phyloP scores from a whole-genome alignment of 1,140 invertebrate species.

The Papilio glaucus region DNA sequence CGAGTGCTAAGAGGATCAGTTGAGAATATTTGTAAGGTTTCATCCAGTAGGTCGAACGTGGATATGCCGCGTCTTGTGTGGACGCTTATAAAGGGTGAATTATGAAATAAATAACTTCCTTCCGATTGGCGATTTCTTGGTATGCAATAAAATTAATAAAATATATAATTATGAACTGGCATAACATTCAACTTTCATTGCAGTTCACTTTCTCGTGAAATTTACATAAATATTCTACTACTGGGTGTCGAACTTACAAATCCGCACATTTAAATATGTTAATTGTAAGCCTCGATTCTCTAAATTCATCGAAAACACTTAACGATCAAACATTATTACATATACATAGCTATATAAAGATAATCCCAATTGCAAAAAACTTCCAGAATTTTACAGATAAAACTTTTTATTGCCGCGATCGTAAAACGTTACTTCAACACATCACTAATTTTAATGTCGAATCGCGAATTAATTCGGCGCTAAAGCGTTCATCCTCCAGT shows the following conservation, averaged over 20 bases:
- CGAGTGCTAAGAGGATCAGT: background rate
- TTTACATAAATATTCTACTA: background rate
- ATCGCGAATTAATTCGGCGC: constrained; percentile 31
- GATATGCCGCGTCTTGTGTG: background rate
- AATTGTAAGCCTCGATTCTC: background rate
- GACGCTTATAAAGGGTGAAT: background rate
- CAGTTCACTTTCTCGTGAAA: background rate
- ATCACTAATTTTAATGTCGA: constrained; percentile 35
- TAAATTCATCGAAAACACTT: background rate
- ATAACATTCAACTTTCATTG: no score
- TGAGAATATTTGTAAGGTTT: constrained; percentile 22
- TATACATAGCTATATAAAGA: constrained; percentile 17
- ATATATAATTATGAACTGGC: no score
- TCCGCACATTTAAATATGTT: background rate
- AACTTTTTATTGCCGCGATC: constrained; percentile 27
- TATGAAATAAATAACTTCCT: no score
- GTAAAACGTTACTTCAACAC: constrained; percentile 35
- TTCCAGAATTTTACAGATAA: constrained; percentile 26
- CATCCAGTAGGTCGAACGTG: background rate
- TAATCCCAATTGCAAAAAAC: constrained; percentile 19
- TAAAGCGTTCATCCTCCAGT: constrained; percentile 1
- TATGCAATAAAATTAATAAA: no score
- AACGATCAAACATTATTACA: background rate
- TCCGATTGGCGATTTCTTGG: no score
- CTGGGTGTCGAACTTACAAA: background rate